These are phyloP conservation scores for Branchellion lobata DNA, from an alignment of 2,888 invertebrate species.

Conservation along the genomic window DNA sequence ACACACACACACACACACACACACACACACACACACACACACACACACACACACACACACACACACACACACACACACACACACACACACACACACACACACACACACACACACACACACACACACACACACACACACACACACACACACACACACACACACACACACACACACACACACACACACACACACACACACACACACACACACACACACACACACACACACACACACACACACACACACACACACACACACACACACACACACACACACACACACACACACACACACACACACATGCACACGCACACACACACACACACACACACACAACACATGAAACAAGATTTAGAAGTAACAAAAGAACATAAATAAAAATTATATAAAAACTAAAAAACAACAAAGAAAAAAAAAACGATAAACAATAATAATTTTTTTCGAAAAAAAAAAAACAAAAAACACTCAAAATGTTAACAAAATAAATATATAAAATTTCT, in stretches of 20 bases:
- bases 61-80: slow-evolving; percentile 28
- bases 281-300: too few species aligned
- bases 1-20: slow-evolving; percentile 22
- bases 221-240: slow-evolving; percentile 27
- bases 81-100: slow-evolving; percentile 32
- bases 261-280: slow-evolving; percentile 20
- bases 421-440: too few species aligned
- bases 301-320: too few species aligned
- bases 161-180: slow-evolving; percentile 28
- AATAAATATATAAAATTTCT: too few species aligned
- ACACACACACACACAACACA: too few species aligned
- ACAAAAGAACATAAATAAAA: too few species aligned
- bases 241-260: slow-evolving; percentile 32
- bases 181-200: slow-evolving; percentile 17
- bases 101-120: slow-evolving; percentile 30
- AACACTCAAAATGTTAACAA: too few species aligned
- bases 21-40: slow-evolving; percentile 25
- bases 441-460: too few species aligned
- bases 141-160: slow-evolving; percentile 26
- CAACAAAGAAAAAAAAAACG: too few species aligned
- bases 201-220: slow-evolving; percentile 30
- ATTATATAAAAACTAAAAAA: too few species aligned
- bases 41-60: slow-evolving; percentile 27
- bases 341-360: too few species aligned
- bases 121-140: slow-evolving; percentile 20